phyloP scores from a whole-genome alignment of 1,140 invertebrate species.

The Dreissena rostriformis region DNA sequence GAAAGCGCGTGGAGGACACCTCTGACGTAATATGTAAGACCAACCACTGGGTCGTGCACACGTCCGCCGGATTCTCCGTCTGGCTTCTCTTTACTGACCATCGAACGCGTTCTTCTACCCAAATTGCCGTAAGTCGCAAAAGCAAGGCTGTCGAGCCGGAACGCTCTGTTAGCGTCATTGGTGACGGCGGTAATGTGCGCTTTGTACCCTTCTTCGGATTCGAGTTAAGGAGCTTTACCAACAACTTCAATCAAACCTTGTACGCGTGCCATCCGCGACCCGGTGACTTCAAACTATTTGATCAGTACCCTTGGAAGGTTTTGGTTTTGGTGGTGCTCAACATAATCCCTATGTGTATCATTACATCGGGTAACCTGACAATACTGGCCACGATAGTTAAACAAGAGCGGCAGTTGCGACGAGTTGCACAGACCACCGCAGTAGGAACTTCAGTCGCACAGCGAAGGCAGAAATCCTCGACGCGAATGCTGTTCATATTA shows the following conservation, averaged over 20 bases:
- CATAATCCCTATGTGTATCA: neutral
- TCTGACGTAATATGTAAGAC: neutral
- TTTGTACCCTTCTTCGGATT: neutral
- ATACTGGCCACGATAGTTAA: neutral
- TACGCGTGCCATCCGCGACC: neutral
- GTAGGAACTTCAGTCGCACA: neutral
- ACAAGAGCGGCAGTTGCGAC: neutral
- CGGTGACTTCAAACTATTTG: neutral
- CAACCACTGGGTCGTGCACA: neutral
- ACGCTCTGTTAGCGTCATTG: neutral
- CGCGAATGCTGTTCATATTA: conserved; percentile 3
- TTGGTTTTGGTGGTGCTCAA: conserved; percentile 2
- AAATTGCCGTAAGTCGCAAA: conserved; percentile 2
- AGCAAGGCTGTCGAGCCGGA: neutral
- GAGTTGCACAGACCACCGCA: neutral
- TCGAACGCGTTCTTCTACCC: conserved; percentile 12
- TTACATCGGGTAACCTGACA: conserved; percentile 3
- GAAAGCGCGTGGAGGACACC: neutral
- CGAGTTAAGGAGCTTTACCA: neutral
- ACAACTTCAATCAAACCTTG: neutral
- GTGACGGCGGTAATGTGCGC: neutral
- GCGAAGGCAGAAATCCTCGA: neutral
- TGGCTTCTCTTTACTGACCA: conserved; percentile 19
- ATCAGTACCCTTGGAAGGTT: neutral
- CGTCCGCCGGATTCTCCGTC: neutral